Evolutionary conservation across 2,113 vertebrate genomes (phyloP).

Genomic region (Percopsis transmontana): DNA sequence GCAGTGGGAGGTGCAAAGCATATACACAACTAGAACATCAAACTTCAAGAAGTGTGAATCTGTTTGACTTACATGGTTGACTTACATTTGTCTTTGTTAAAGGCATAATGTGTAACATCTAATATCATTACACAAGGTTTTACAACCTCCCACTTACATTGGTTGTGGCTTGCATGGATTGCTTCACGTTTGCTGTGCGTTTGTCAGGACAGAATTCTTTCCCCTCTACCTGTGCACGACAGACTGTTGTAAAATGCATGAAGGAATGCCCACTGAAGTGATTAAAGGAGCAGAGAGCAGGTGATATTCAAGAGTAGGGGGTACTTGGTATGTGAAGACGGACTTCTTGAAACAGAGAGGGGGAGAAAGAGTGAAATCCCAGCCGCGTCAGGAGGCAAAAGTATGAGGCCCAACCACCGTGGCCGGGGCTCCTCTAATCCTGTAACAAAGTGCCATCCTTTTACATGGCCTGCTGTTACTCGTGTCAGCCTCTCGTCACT

Average conservation of each 20-base stretch:
- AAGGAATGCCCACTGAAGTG: constrained; percentile 68
- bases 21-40: too few relatives aligned
- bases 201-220: constrained; percentile 51
- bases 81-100: too few relatives aligned
- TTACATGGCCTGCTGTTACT: constrained; percentile 51
- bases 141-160: too few relatives aligned
- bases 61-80: too few relatives aligned
- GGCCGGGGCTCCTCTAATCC: constrained; percentile 53
- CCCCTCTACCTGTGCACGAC: constrained; percentile 60
- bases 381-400: constrained; percentile 53
- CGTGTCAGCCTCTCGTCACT: constrained; percentile 54
- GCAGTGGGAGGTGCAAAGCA: too few relatives aligned
- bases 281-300: constrained; percentile 72
- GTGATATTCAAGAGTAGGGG: constrained; percentile 69
- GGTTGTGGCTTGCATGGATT: constrained; percentile 45
- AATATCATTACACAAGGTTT: too few relatives aligned
- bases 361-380: constrained; percentile 32
- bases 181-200: constrained; percentile 66
- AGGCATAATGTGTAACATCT: too few relatives aligned
- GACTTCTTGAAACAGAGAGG: constrained; percentile 28
- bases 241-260: constrained; percentile 68
- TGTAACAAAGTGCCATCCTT: constrained; percentile 53
- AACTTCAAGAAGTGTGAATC: too few relatives aligned
- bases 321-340: constrained; percentile 53
- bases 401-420: constrained; percentile 42